Conservation (phyloP, 2,888 invertebrate species). For the Digitonthophagus gazella region DNA sequence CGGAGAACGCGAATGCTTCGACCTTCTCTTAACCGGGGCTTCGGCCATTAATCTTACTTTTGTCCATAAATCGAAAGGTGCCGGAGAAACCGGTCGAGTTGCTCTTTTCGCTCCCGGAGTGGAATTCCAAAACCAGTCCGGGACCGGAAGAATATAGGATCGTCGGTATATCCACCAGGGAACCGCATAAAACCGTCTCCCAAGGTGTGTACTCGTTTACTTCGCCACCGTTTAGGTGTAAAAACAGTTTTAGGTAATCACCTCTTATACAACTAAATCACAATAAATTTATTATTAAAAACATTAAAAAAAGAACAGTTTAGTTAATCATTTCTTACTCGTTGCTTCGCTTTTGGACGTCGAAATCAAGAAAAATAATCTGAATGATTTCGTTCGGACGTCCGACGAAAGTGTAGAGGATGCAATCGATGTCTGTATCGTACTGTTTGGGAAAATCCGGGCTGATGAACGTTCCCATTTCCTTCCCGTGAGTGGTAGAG, state of each 20-base stretch:
- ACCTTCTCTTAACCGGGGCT: neutral
- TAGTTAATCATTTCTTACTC: constrained; percentile 62
- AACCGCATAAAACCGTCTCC: constrained; percentile 72
- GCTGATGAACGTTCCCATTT: constrained; percentile 77
- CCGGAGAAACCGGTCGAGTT: constrained; percentile 71
- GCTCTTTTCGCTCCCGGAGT: constrained; percentile 57
- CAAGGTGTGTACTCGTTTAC: constrained; percentile 76
- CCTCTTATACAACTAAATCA: constrained; percentile 72
- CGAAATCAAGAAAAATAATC: constrained; percentile 76
- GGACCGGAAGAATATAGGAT: constrained; percentile 74
- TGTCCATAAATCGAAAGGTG: constrained; percentile 74
- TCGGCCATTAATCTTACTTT: constrained; percentile 60
- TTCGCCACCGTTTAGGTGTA: constrained; percentile 67
- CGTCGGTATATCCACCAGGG: constrained; percentile 65
- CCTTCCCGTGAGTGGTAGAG: constrained; percentile 75
- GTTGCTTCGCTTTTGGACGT: constrained; percentile 65
- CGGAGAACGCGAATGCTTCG: neutral
- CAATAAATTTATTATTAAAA: no score
- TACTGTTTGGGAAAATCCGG: constrained; percentile 81
- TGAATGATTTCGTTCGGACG: constrained; percentile 78
- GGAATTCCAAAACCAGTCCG: constrained; percentile 73
- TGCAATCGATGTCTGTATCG: constrained; percentile 71
- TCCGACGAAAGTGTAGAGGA: constrained; percentile 81
- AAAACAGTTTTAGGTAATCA: constrained; percentile 76
- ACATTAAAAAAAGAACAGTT: no score